A percentile compares a stretch with the other conserved stretches of the same genome.
These are phyloP conservation scores for Cydia strobilella DNA, from an alignment of 1,140 invertebrate genomes.

Conservation along the genomic window DNA sequence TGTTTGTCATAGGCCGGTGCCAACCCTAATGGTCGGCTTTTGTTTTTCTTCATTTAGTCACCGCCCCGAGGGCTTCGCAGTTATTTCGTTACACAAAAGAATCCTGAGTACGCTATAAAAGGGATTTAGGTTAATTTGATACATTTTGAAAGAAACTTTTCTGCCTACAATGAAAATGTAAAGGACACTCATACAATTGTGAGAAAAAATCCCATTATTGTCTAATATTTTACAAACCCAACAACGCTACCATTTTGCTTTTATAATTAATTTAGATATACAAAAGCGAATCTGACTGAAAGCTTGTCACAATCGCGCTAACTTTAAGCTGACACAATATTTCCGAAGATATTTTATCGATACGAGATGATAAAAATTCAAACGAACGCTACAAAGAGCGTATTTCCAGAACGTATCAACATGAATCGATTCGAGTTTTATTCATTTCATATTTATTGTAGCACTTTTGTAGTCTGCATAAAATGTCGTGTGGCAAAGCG, in stretches of 20 bases:
- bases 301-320: neutral
- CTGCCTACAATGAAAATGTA: neutral
- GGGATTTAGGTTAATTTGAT: slow-evolving; percentile 45
- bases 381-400: slow-evolving; percentile 18
- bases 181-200: neutral
- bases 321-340: neutral
- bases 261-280: neutral
- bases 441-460: slow-evolving; percentile 25
- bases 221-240: neutral
- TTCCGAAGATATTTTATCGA: neutral
- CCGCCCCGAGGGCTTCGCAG: slow-evolving; percentile 39
- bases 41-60: slow-evolving; percentile 63
- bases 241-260: neutral
- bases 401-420: slow-evolving; percentile 18
- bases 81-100: slow-evolving; percentile 54
- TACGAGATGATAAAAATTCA: slow-evolving; percentile 13
- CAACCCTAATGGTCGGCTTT: slow-evolving; percentile 57
- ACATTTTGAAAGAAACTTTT: slow-evolving; percentile 33
- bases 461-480: neutral
- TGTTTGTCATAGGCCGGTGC: slow-evolving; percentile 53
- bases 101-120: slow-evolving; percentile 41
- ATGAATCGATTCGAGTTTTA: slow-evolving; percentile 18
- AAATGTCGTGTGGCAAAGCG: neutral
- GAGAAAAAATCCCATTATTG: neutral
- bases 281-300: neutral